A percentile compares a stretch with the other conserved stretches of the same genome.
These are phyloP conservation scores for Bombus ignitus DNA, from an alignment of 1,140 invertebrate species.

Conservation along the genomic window DNA sequence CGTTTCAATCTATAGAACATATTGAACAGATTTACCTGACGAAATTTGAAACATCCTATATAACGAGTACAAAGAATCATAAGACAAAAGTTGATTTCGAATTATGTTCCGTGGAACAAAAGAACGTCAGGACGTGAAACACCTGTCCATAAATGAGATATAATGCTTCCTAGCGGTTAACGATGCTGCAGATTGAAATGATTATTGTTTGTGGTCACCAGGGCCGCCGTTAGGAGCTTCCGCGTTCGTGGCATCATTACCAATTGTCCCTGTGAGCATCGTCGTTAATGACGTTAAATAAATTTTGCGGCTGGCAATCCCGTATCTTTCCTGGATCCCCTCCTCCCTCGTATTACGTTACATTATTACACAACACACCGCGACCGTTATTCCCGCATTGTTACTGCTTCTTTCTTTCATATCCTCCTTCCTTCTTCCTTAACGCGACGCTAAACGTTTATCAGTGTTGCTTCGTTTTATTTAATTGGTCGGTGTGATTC, in stretches of 20 bases:
- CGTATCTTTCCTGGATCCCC: not conserved
- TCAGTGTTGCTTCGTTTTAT: not conserved
- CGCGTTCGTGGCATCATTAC: conserved; percentile 63
- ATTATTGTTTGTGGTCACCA: conserved; percentile 73
- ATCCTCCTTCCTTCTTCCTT: too few relatives aligned
- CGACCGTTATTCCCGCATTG: not conserved
- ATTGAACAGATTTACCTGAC: too few relatives aligned
- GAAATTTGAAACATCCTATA: not conserved
- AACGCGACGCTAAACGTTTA: not conserved
- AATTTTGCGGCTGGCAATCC: conserved; percentile 67
- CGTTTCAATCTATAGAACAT: too few relatives aligned
- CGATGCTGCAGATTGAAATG: conserved; percentile 70
- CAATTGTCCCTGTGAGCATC: conserved; percentile 53
- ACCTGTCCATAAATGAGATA: conserved; percentile 69
- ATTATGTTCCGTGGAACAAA: conserved; percentile 3
- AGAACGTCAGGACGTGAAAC: conserved; percentile 32
- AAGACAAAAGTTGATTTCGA: conserved; percentile 12
- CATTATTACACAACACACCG: not conserved
- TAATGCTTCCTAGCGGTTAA: conserved; percentile 73
- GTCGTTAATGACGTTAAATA: conserved; percentile 67
- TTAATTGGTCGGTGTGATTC: not conserved
- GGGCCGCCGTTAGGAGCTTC: conserved; percentile 64
- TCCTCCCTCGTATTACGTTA: not conserved
- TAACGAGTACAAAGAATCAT: not conserved
- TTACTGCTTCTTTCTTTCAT: not conserved